Base-by-base conservation (phyloP, 2,113 vertebrate species). In the Zosterops borbonicus region DNA sequence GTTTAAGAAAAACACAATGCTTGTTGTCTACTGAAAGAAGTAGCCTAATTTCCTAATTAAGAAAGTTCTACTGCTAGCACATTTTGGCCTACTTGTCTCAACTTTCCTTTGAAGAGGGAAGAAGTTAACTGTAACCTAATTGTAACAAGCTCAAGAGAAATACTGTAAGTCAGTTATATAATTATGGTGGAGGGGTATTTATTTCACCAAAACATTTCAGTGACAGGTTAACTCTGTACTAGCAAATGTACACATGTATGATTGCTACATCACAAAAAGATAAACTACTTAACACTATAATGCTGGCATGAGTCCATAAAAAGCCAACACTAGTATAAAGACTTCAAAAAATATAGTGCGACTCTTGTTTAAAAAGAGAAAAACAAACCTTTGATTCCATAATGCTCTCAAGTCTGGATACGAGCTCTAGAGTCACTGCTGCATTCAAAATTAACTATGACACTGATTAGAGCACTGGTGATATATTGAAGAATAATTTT, bases 61-160 rank as follows among this genome's bases (percentile, higher is more conserved):
- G 52, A 83, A 69, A 91, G 73, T 63, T 90, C 89, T 70, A 25
- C 67, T 92, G 82, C 64, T 74, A 85, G 97, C 86, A 97, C 96
- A 95, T 87, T 89, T 94, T 97, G 97, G 77, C 97, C 98, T 97
- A 97, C 96, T 97, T 97, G 65, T 87, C 63, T 87, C 39, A 85
- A 59, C 87, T 92, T 89, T 88, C 70, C 35, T 79, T 83, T 96
- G 83, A 83, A 86, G 14, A 86, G 17, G 58, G 69, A 83, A 81
- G 89, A 97, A 94, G 83, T 94, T 96, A 94, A 96, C 83, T 91
- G 92, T 92, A 96, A 97, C 97, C 97, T 97, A 97, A 92, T 96
- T 98, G 76, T 75, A 90, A 74, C 11, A 64, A 60, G 75, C 95
- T 91, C 95, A 89, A 81, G 82, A 96, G 96, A 92, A 91, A 94